Evolutionary conservation across 1,140 invertebrate species (phyloP).

Genomic region (Lepidostoma basale): DNA sequence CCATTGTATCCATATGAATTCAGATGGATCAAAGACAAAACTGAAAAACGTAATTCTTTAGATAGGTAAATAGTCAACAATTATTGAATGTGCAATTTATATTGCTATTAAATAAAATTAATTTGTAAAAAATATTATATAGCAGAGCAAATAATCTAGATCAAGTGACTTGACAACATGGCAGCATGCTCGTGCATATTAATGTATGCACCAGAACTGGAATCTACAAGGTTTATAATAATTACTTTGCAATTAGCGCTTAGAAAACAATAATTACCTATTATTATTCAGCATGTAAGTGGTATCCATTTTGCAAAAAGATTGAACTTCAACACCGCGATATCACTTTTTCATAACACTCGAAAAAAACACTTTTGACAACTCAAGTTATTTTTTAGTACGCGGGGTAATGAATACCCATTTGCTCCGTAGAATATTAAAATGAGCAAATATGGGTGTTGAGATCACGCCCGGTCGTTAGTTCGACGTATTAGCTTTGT

Average conservation of each 20-base stretch:
- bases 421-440: not conserved
- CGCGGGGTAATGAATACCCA: too few species aligned
- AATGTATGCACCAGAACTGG: not conserved
- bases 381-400: too few species aligned
- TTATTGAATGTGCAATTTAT: too few species aligned
- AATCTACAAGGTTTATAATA: conserved; percentile 12
- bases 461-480: conserved; percentile 9
- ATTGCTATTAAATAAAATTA: too few species aligned
- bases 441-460: not conserved
- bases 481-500: conserved; percentile 11
- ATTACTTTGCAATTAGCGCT: conserved; percentile 2
- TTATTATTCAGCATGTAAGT: conserved; percentile 41
- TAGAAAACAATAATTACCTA: conserved; percentile 32
- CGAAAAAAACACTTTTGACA: not conserved
- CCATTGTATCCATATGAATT: too few species aligned
- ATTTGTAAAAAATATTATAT: too few species aligned
- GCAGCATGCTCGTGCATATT: too few species aligned
- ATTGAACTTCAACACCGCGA: conserved; percentile 11
- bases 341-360: conserved; percentile 29
- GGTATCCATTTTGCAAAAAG: conserved; percentile 35
- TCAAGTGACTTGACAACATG: not conserved
- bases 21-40: too few species aligned
- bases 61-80: too few species aligned
- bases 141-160: too few species aligned
- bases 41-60: too few species aligned